Base-by-base conservation (phyloP, 2,888 invertebrate species). In the Folsomia candida region DNA sequence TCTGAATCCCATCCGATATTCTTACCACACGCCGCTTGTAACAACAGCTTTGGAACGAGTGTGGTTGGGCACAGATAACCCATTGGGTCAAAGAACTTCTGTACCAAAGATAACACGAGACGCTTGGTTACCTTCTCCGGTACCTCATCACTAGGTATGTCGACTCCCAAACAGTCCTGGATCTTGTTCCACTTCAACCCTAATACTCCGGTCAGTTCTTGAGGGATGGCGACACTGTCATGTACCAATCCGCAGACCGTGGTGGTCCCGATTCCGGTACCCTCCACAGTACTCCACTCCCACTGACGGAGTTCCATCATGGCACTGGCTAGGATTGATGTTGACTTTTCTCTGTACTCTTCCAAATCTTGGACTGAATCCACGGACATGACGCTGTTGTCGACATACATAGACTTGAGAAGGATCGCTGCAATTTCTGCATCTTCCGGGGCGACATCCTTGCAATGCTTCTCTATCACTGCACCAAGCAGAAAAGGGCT, bases 401-500 rank as follows among this genome's bases (percentile, higher is more conserved):
- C 54, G 11, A 54, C 54, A 54, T 54, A 54, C 4, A 54, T 4
- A 6, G 11, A 14, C n/a, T 54, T 54, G 6, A 54, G 22, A 6
- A 54, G 22, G 11, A 14, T 54, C 20, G 6, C 20, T 6, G 54
- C 54, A 20, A 54, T n/a, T 6, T 4, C 4, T 22, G 6, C 4
- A 6, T 4, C 6, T 20, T 22, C 22, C 4, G 11, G 11, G 6
- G 6, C 20, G n/a, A 14, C 6, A 6, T n/a, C 6, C 6, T 54
- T 54, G 18, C 6, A n/a, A n/a, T 54, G 54, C 4, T 20, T 6
- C 22, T 71, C 25, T 2, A 73, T 1, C 0, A 58, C 61, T 2
- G 74, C 74, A 20, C 37, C 68, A 0, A 73, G 29, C 2, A 73
- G 22, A 58, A 73, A 73, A 0, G 73, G 73, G 37, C 70, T 70